These are phyloP conservation scores for Dasypolia templi DNA, from an alignment of 2,888 invertebrate species.

Conservation along the genomic window DNA sequence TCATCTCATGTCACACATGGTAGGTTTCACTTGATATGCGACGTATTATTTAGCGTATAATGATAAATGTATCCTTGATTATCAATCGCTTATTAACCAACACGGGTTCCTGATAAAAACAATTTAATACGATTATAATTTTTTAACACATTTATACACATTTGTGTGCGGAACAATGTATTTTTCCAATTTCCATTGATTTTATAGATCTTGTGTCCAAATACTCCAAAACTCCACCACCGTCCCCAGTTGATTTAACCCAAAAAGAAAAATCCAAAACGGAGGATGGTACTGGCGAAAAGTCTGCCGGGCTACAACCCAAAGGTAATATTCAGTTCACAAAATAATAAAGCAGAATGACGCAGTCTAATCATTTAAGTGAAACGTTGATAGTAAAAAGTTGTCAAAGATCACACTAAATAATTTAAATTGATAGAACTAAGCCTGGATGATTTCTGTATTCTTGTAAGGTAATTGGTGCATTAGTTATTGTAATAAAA, in stretches of 20 bases:
- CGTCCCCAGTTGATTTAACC: conserved; percentile 92
- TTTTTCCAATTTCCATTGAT: neutral
- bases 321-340: conserved; percentile 78
- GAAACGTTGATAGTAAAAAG: neutral
- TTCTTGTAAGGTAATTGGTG: neutral
- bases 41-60: neutral
- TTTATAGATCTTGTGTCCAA: conserved; percentile 91
- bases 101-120: neutral
- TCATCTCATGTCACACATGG: conserved; percentile 88
- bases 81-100: neutral
- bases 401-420: conserved; percentile 37
- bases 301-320: conserved; percentile 85
- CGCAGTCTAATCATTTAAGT: neutral
- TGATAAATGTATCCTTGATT: neutral
- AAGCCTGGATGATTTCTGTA: neutral
- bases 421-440: neutral
- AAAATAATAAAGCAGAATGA: neutral
- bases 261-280: conserved; percentile 88
- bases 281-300: conserved; percentile 81
- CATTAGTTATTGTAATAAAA: neutral
- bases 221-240: conserved; percentile 93
- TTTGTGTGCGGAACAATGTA: neutral
- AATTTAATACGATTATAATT: neutral
- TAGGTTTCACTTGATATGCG: conserved; percentile 65
- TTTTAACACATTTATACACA: neutral